These are phyloP conservation scores for Brienomyrus brachyistius DNA, from an alignment of 2,113 vertebrate genomes.

Conservation along the genomic window DNA sequence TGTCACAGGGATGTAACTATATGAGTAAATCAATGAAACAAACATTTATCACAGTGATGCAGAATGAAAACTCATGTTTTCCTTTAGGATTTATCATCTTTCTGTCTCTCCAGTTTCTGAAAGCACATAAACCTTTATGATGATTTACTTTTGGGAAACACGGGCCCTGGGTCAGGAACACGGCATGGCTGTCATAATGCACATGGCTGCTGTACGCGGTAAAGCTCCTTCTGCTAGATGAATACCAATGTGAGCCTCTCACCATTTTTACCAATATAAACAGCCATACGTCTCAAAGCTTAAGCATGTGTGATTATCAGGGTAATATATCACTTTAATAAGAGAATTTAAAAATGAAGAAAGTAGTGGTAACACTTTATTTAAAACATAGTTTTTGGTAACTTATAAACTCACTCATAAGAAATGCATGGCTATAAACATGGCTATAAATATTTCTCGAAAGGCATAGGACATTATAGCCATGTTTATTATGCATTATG, in stretches of 20 bases:
- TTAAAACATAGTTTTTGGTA: too few relatives aligned
- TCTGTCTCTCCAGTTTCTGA: background rate
- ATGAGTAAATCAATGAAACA: background rate
- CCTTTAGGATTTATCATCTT: too few relatives aligned
- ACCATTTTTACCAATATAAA: too few relatives aligned
- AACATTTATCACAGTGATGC: background rate
- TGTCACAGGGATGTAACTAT: background rate
- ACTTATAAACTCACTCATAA: too few relatives aligned
- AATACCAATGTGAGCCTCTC: too few relatives aligned
- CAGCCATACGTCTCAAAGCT: background rate
- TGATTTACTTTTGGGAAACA: background rate
- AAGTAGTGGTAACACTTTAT: background rate
- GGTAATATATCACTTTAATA: background rate
- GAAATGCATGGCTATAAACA: too few relatives aligned
- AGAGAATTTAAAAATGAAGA: background rate
- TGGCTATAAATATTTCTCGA: too few relatives aligned
- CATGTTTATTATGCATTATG: too few relatives aligned
- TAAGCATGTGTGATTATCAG: background rate
- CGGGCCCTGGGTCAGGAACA: background rate
- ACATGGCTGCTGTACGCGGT: too few relatives aligned
- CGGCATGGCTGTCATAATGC: background rate
- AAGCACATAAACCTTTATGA: background rate
- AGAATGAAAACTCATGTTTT: background rate
- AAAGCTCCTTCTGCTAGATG: too few relatives aligned
- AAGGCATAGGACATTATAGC: too few relatives aligned